Base-by-base conservation (phyloP, 2,888 invertebrate species). In the Thereva unica region DNA sequence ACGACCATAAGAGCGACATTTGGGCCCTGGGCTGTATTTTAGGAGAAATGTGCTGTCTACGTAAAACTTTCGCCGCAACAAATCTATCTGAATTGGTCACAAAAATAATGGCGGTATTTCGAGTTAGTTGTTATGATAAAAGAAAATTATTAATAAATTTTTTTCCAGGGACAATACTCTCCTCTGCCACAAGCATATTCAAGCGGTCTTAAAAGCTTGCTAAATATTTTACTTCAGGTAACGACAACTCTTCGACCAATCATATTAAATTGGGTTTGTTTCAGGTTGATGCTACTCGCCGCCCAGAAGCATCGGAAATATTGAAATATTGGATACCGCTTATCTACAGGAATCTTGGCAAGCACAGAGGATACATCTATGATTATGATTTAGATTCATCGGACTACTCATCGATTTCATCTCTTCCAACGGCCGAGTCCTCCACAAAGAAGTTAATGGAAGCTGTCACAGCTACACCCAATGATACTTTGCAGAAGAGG, bases 11-110 rank as follows among this genome's bases (percentile, higher is more conserved):
- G 77, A 89, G 89, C 42, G 91, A 91, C 75, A 87, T 91, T 71
- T 91, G 91, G 91, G 89, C 91, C 0, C 77, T 90, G 66, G 89
- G 90, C 9, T 91, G 91, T 76, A 88, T 91, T 72, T 79, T 91
- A 49, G 90, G 90, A 74, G 91, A 91, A 78, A 86, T 91, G 84
- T 86, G 87, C 34, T 87, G 88, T 73, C 79, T 89, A 34, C 86
- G 86, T 74, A 89, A 87, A 77, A 87, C 90, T 1, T 90, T 90
- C 78, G 88, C 89, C 70, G 90, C 89, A 0, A 84, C 87, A 42
- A 91, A 88, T 79, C 80, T 91, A 12, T 89, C 90, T 3, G 87
- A 88, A 38, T 78, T 90, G 35, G 89, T 91, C 41, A 87, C 88
- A 69, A 89, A 89, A 79, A 91, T 91, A 45, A 87, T 89, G 84